Conservation (phyloP, 1,140 invertebrate genomes). For the Lycorma delicatula region DNA sequence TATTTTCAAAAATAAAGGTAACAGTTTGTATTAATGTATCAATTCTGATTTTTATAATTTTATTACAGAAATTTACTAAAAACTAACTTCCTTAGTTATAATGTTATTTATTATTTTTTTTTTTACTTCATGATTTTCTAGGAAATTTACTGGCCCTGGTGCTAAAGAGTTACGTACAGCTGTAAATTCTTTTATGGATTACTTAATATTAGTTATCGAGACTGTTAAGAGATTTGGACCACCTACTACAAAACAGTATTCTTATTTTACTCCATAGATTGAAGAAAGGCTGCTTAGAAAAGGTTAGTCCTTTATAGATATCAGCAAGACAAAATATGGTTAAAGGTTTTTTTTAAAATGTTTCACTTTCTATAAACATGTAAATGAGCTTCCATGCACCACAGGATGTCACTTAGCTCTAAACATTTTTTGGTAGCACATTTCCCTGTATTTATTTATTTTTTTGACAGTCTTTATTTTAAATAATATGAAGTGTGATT, state of each 20-base stretch:
- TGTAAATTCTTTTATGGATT: constrained; percentile 64
- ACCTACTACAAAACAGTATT: constrained; percentile 37
- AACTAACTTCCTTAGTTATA: constrained; percentile 14
- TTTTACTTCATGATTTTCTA: constrained; percentile 36
- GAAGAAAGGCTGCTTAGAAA: too few species aligned
- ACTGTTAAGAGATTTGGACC: constrained; percentile 58
- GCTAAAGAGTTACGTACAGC: constrained; percentile 56
- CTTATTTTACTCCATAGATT: constrained; percentile 36
- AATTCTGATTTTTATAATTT: constrained; percentile 11
- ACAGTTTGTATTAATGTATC: not conserved
- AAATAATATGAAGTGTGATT: too few species aligned
- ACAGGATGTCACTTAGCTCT: too few species aligned
- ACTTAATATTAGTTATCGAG: constrained; percentile 54
- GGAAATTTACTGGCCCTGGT: constrained; percentile 49
- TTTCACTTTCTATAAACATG: too few species aligned
- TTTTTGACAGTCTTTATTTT: too few species aligned
- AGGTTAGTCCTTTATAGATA: too few species aligned
- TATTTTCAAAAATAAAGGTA: not conserved
- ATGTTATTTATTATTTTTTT: constrained; percentile 14
- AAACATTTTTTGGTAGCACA: too few species aligned
- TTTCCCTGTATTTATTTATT: too few species aligned
- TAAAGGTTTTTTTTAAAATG: too few species aligned
- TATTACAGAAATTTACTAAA: constrained; percentile 13
- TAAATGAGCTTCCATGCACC: too few species aligned
- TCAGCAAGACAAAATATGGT: too few species aligned